Percentiles rank a stretch among this genome's conserved stretches.
Conservation (phyloP, 2,888 invertebrate genomes). For the Byasa hedistus region DNA sequence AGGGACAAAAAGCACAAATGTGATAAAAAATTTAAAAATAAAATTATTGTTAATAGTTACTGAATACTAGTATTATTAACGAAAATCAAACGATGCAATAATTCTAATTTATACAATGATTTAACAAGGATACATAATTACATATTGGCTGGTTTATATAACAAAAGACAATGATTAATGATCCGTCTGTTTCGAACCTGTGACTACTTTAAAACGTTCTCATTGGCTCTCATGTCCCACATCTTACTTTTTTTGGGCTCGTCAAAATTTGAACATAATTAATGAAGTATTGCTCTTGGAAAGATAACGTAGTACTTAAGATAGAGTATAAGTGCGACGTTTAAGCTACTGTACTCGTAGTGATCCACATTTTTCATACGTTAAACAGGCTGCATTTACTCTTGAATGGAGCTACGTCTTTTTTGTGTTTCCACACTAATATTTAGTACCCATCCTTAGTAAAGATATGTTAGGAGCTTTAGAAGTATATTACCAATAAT, state of each 20-base stretch:
- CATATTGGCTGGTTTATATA: conserved; percentile 36
- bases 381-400: conserved; percentile 55
- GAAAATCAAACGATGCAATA: neutral
- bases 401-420: conserved; percentile 33
- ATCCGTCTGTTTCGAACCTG: conserved; percentile 59
- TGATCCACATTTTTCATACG: conserved; percentile 58
- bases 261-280: conserved; percentile 71
- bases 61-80: neutral
- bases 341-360: conserved; percentile 61
- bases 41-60: neutral
- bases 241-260: conserved; percentile 56
- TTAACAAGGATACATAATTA: conserved; percentile 34
- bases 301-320: conserved; percentile 57
- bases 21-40: neutral
- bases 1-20: neutral
- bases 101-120: conserved; percentile 7
- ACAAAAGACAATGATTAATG: conserved; percentile 65
- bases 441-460: no score
- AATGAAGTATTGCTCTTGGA: conserved; percentile 60
- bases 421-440: conserved; percentile 17
- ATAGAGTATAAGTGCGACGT: conserved; percentile 56
- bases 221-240: conserved; percentile 50
- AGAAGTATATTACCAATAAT: no score
- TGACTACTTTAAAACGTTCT: conserved; percentile 61
- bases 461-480: no score